Evolutionary conservation across 1,140 invertebrate species (phyloP).

Genomic region (Contarinia nasturtii): DNA sequence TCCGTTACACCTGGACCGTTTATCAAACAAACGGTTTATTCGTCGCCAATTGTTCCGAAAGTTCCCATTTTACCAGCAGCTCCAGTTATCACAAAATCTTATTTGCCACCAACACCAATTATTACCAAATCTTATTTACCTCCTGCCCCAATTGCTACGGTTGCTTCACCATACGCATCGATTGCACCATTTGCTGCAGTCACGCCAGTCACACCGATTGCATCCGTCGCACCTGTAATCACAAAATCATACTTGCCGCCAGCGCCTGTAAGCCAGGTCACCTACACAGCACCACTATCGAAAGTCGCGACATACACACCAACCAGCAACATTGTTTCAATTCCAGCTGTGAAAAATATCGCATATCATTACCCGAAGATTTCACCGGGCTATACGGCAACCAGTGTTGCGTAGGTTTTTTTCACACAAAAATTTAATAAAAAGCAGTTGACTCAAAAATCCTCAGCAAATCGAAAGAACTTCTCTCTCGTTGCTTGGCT

Average conservation of each 20-base stretch:
- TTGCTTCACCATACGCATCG: conserved; percentile 8
- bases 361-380: too few species aligned
- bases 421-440: too few species aligned
- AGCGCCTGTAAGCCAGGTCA: too few species aligned
- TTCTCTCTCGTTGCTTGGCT: too few species aligned
- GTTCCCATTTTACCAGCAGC: conserved; percentile 2
- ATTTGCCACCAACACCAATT: conserved; percentile 9
- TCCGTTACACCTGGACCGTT: conserved; percentile 5
- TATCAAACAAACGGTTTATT: conserved; percentile 13
- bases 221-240: too few species aligned
- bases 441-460: too few species aligned
- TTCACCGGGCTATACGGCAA: too few species aligned
- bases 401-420: too few species aligned
- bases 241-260: too few species aligned
- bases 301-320: background rate
- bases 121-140: conserved; percentile 3
- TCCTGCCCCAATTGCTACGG: conserved; percentile 4
- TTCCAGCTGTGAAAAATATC: background rate
- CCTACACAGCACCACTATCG: too few species aligned
- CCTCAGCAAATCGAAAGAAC: too few species aligned
- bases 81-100: conserved; percentile 8
- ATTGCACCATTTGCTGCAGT: conserved; percentile 5
- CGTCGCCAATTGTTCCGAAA: background rate
- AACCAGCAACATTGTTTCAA: background rate
- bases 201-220: too few species aligned